Base-by-base conservation (phyloP, 2,797 vertebrate genomes). In the Cyprinodon diabolis region DNA sequence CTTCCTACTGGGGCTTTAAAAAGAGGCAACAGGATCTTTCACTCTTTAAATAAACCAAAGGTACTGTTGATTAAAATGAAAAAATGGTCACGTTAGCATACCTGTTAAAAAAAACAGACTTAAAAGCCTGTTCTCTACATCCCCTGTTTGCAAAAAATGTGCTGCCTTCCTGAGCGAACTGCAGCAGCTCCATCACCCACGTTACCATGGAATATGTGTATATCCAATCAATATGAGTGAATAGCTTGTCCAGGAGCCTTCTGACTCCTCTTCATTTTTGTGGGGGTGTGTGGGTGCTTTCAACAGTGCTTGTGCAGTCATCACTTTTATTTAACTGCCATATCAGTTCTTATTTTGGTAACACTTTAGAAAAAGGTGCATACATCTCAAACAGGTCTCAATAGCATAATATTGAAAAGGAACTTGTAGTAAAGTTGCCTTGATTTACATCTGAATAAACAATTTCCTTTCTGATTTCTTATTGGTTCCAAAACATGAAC, bases 261-360 rank as follows among this genome's bases (percentile, higher is more conserved):
- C 88, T 89, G 84, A 91, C 89, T 93, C 90, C 86, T 92, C 91
- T 92, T 85, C 88, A 80, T 91, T 91, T 91, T 86, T 89, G 91
- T 91, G 92, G 92, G 90, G 87, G 90, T 89, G 88, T 92, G 90
- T 91, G 87, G 93, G 91, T 87, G 91, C 84, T 89, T 86, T 93
- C 78, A 90, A 84, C 85, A 75, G 84, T 25, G 86, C 90, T 88
- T 84, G 80, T 83, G 82, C 85, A 88, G 89, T 82, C 85, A 83
- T 89, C 84, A 82, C 87, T 89, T 88, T 87, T 90, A 83, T 87
- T 89, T 83, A 77, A 71, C 80, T 69, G 62, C 82, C 84, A 72
- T 78, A 86, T 88, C 77, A 74, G 81, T 81, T 82, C 83, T 82
- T 90, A 91, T 91, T 92, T 88, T 91, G 54, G 80, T 91, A 88